These are phyloP conservation scores for Ceratosolen fusciceps DNA, from an alignment of 1,140 invertebrate species.

Conservation along the genomic window DNA sequence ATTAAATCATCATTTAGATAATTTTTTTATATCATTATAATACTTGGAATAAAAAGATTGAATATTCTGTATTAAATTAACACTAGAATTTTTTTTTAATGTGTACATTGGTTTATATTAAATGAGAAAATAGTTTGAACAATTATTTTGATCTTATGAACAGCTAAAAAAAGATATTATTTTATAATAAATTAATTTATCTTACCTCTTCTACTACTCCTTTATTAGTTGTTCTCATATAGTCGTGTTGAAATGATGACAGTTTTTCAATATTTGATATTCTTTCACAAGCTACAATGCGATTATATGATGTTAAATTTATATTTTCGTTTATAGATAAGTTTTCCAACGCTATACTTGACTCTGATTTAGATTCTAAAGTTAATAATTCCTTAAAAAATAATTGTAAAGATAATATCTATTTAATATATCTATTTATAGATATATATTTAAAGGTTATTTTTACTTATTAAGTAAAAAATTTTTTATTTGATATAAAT, in stretches of 20 bases:
- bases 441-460: too few relatives aligned
- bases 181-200: slow-evolving; percentile 21
- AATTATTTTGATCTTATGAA: slow-evolving; percentile 35
- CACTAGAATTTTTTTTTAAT: slow-evolving; percentile 9
- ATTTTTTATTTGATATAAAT: slow-evolving; percentile 3
- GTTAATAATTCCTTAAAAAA: slow-evolving; percentile 66
- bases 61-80: slow-evolving; percentile 9
- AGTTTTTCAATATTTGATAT: slow-evolving; percentile 55
- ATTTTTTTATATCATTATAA: neutral
- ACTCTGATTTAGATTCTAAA: slow-evolving; percentile 66
- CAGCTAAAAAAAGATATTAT: slow-evolving; percentile 50
- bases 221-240: slow-evolving; percentile 57
- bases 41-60: neutral
- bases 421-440: slow-evolving; percentile 18
- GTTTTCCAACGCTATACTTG: slow-evolving; percentile 59
- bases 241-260: slow-evolving; percentile 57
- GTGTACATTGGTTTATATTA: neutral
- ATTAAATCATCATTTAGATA: too few relatives aligned
- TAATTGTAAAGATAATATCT: slow-evolving; percentile 37
- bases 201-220: slow-evolving; percentile 64
- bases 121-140: slow-evolving; percentile 33
- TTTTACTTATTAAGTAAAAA: too few relatives aligned
- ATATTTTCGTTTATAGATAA: slow-evolving; percentile 56
- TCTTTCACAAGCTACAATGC: slow-evolving; percentile 60
- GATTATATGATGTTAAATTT: slow-evolving; percentile 63